Base-by-base conservation (phyloP, 2,888 invertebrate species). In the Toxonevra muliebris region DNA sequence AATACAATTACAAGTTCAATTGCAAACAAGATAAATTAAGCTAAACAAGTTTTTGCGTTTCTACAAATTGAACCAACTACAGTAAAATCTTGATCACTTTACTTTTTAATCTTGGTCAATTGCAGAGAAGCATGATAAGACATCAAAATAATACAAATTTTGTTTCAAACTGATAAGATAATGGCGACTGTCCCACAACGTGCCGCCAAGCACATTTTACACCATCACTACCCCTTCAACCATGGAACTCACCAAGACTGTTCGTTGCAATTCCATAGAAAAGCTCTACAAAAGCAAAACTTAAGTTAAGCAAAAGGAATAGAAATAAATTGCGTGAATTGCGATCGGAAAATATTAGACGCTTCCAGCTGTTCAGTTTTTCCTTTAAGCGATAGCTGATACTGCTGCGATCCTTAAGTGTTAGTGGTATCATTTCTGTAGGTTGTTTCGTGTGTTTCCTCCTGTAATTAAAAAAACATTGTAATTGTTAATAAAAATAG, bases 221-320 rank as follows among this genome's bases (percentile, higher is more conserved):
- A 30, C 2, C 3, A 4, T 30, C 30, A 30, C 30, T 7, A 4
- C 30, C 30, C 30, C 30, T 30, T n/a, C n/a, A 30, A 30, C 30
- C 30, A 4, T 30, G 30, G 30, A 20, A 53, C 87, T 87, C 79
- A 92, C 92, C 93, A 87, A 93, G 90, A 85, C 93, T 94, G 84
- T 94, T 94, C 71, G 93, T 92, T 93, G 92, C 92, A 80, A 95
- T 88, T 73, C 98, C 98, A 87, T 97, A 98, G 70, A 92, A 88
- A 66, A 98, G 87, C 86, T 98, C 98, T 57, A 98, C 95, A 86
- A 98, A 97, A 30, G 98, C 98, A 87, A 98, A 98, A 45, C 95
- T 95, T 73, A 98, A 89, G 86, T 98, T 98, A 50, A 98, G 87
- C 73, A 97, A 77, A 13, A 98, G 88, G 83, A 98, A 98, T 43